Evolutionary conservation across 1,140 invertebrate species (phyloP).

Genomic region (Neocloeon triangulifer): DNA sequence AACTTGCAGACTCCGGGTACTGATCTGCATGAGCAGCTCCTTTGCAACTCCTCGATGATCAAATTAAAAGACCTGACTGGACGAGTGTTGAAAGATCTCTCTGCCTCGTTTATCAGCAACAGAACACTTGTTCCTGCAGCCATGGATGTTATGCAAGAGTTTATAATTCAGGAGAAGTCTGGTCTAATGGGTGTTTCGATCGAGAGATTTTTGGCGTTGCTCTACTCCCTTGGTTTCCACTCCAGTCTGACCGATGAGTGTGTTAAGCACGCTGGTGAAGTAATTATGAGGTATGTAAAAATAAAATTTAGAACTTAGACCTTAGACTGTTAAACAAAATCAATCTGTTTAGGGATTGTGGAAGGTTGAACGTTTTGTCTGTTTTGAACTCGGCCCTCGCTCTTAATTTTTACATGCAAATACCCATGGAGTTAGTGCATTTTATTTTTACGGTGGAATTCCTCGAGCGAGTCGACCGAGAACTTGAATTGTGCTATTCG

Average conservation of each 20-base stretch:
- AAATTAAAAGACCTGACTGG: too few relatives aligned
- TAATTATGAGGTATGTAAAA: constrained; percentile 14
- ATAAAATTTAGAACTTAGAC: too few relatives aligned
- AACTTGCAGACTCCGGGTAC: neutral
- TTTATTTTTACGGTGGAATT: constrained; percentile 27
- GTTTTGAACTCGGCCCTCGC: constrained; percentile 21
- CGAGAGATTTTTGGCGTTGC: constrained; percentile 21
- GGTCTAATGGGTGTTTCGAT: constrained; percentile 20
- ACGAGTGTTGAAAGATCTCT: too few relatives aligned
- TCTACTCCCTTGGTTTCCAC: constrained; percentile 21
- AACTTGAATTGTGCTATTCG: constrained; percentile 23
- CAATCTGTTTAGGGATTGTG: constrained; percentile 23
- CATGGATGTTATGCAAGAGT: constrained; percentile 18
- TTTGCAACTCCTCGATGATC: neutral
- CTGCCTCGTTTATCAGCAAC: too few relatives aligned
- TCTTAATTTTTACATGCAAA: constrained; percentile 20
- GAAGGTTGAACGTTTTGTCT: constrained; percentile 19
- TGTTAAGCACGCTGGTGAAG: constrained; percentile 12
- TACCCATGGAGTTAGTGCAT: constrained; percentile 21
- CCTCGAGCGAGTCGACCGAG: constrained; percentile 25
- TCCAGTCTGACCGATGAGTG: constrained; percentile 16
- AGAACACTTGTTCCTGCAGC: constrained; percentile 18
- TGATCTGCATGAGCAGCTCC: neutral
- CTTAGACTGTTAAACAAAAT: too few relatives aligned
- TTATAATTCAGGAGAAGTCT: constrained; percentile 16